Evolutionary conservation across 2,797 vertebrate genomes (phyloP).

Genomic region (Pelochelys cantorii): DNA sequence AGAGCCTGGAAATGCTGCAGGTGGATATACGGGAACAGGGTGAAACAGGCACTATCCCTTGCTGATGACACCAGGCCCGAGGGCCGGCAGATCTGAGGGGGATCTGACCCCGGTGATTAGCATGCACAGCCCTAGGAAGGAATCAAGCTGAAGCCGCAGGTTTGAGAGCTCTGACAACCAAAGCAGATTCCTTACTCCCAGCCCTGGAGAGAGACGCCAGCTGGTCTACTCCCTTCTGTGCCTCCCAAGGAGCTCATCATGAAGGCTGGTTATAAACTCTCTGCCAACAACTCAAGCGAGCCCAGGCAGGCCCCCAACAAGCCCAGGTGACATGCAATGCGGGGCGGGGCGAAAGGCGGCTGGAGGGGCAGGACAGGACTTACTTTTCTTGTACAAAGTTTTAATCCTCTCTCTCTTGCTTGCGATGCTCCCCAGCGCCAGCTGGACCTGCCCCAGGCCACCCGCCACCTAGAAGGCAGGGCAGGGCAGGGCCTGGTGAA

Average conservation of each 20-base stretch:
- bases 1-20: not conserved
- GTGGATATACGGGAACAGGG: not conserved
- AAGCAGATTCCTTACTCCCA: not conserved
- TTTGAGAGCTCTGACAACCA: not conserved
- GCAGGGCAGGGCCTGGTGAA: not conserved
- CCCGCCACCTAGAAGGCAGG: constrained; percentile 86
- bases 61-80: not conserved
- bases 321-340: not conserved
- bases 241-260: not conserved
- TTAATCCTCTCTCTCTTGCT: constrained; percentile 96
- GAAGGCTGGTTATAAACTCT: not conserved
- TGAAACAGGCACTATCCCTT: not conserved
- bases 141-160: not conserved
- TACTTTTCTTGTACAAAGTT: constrained; percentile 96
- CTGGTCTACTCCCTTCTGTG: not conserved
- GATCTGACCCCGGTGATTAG: not conserved
- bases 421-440: constrained; percentile 89
- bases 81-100: not conserved
- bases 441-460: constrained; percentile 88
- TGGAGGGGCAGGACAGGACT: too few relatives aligned
- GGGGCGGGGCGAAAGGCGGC: too few relatives aligned
- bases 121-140: not conserved
- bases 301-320: too few relatives aligned
- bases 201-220: not conserved
- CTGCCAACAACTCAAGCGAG: too few relatives aligned